Base-by-base conservation (phyloP, 2,888 invertebrate species). In the Hirtodrosophila alboralis region DNA sequence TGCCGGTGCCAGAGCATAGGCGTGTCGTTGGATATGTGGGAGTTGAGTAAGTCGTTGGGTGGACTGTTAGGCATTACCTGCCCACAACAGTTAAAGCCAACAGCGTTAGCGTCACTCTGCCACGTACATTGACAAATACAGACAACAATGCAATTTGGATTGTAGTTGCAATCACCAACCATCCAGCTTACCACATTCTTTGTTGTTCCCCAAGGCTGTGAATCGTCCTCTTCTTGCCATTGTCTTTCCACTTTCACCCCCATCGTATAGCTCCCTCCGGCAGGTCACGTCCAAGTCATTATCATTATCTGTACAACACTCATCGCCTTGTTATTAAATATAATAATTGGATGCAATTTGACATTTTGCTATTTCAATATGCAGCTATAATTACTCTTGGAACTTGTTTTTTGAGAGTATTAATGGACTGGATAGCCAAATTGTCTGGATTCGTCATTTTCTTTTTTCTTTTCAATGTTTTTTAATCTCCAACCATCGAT, bases 281-380 rank as follows among this genome's bases (percentile, higher is more conserved):
- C 28, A n/a, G 37, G 65, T 41, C 70, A 70, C 71, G 70, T 70
- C 14, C 57, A 21, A 12, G 70, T 60, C 57, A 51, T 70, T 69
- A 70, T 60, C 66, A 56, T 61, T 52, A 49, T 62, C 44, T 9
- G 43, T 26, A 40, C 23, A 34, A 6, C 9, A 27, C 37, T 14
- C 40, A 49, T 36, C 43, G 64, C 13, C 45, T 40, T 44, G 62
- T 53, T 49, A 67, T 67, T 58, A 60, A 53, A 44, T 60, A 58
- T 53, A 40, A 57, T 70, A 65, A 70, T 70, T 70, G 53, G 30
- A 9, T 33, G 44, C 54, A 70, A 61, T 70, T 70, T 69, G 43
- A 16, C 45, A 37, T 47, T 54, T 53, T 56, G 41, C 52, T 16
- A 33, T 64, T 64, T 56, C 52, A 56, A 59, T 63, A 52, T 41